phyloP scores from a whole-genome alignment of 2,888 invertebrate species.

The Andrena bucephala region DNA sequence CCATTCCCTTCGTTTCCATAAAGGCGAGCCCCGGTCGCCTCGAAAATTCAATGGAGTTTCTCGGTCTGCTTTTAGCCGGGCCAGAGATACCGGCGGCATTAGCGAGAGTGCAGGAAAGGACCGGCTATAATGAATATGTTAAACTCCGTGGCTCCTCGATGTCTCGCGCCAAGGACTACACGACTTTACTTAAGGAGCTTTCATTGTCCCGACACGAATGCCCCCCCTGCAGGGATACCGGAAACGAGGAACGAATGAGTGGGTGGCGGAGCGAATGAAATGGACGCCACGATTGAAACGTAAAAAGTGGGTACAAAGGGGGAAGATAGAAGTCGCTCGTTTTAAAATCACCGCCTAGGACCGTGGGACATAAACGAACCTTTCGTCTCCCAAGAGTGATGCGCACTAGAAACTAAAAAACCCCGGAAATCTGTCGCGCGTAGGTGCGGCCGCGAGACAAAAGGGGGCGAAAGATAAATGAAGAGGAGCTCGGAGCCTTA shows the following conservation, averaged over 20 bases:
- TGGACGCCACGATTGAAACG: not conserved
- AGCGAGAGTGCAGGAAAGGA: conserved; percentile 12
- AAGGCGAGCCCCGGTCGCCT: conserved; percentile 1
- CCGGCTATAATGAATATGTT: conserved; percentile 54
- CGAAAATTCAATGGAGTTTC: conserved; percentile 47
- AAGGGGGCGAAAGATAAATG: too few species aligned
- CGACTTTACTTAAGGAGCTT: conserved; percentile 31
- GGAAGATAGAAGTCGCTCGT: not conserved
- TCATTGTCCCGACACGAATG: conserved; percentile 19
- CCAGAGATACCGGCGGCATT: conserved; percentile 33
- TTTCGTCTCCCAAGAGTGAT: too few species aligned
- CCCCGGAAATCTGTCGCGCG: too few species aligned
- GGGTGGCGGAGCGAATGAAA: not conserved
- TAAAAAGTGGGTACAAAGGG: not conserved
- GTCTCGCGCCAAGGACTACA: conserved; percentile 13
- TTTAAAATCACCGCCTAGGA: not conserved
- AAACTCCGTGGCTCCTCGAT: conserved; percentile 22
- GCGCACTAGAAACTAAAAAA: too few species aligned
- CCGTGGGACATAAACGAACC: not conserved
- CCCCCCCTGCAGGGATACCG: not conserved
- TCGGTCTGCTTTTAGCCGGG: conserved; percentile 9
- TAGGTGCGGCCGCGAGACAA: too few species aligned
- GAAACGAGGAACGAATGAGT: not conserved
- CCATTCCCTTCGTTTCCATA: conserved; percentile 15
- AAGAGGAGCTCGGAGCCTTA: too few species aligned